Conservation (phyloP, 2,888 invertebrate species). For the Bedellia somnulentella region DNA sequence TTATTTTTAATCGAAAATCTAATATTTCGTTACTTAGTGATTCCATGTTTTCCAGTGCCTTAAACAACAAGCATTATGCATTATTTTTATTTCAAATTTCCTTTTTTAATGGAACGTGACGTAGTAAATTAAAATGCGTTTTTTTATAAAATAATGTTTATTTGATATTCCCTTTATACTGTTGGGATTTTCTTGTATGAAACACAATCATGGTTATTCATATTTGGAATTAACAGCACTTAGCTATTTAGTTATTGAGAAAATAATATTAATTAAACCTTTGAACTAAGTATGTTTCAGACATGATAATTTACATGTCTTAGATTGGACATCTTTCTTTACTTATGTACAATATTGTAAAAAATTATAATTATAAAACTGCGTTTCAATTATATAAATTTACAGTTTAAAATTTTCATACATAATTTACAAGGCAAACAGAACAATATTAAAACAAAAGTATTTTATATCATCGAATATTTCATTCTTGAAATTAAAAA, state of each 20-base stretch:
- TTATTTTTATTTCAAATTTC: too few species aligned
- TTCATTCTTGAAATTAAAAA: not conserved
- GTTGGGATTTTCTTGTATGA: conserved; percentile 22
- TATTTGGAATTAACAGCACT: conserved; percentile 34
- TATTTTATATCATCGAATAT: conserved; percentile 13
- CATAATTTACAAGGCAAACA: conserved; percentile 6
- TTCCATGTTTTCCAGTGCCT: too few species aligned
- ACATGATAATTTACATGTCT: too few species aligned
- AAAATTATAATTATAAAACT: conserved; percentile 1
- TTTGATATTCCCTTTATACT: conserved; percentile 18
- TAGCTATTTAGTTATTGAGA: conserved; percentile 26
- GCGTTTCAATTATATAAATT: not conserved
- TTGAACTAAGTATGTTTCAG: too few species aligned
- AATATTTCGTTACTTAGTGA: too few species aligned
- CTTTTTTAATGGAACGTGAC: too few species aligned
- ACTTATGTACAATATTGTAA: not conserved
- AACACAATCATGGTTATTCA: conserved; percentile 46
- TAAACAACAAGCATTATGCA: too few species aligned
- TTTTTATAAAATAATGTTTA: conserved; percentile 14
- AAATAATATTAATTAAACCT: conserved; percentile 6
- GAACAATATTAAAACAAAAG: conserved; percentile 19
- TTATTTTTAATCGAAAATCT: too few species aligned
- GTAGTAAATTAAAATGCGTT: too few species aligned
- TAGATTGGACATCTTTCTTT: too few species aligned
- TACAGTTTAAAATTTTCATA: not conserved